A percentile compares a stretch with the other conserved stretches of the same genome.
Evolutionary conservation across 2,797 vertebrate genomes (phyloP).

Genomic region (Ambastaia sidthimunki): DNA sequence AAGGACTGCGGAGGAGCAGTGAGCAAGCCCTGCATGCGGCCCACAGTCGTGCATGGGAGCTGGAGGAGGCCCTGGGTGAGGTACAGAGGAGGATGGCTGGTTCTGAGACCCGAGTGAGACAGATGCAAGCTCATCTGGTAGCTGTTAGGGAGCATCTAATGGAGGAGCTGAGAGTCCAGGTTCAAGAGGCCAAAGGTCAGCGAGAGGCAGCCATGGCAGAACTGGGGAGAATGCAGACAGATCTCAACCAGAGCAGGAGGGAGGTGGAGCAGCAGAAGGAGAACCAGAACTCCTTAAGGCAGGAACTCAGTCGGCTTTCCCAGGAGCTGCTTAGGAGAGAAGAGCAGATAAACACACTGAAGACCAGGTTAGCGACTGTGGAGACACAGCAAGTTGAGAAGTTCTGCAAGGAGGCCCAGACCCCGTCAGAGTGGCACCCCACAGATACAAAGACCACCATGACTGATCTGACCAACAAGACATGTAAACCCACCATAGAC

Average conservation of each 20-base stretch:
- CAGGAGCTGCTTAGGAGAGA: slow-evolving; percentile 76
- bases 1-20: slow-evolving; percentile 70
- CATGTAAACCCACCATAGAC: slow-evolving; percentile 21
- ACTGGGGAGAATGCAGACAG: slow-evolving; percentile 79
- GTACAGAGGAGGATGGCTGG: slow-evolving; percentile 88
- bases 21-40: slow-evolving; percentile 78
- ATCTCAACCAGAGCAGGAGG: slow-evolving; percentile 77
- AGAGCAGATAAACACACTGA: slow-evolving; percentile 69
- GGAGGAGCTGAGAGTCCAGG: slow-evolving; percentile 81
- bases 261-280: slow-evolving; percentile 76
- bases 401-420: slow-evolving; percentile 45
- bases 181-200: slow-evolving; percentile 78
- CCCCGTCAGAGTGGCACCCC: slow-evolving; percentile 38
- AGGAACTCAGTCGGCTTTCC: slow-evolving; percentile 77
- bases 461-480: slow-evolving; percentile 40
- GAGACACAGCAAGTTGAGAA: slow-evolving; percentile 64
- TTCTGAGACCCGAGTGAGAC: slow-evolving; percentile 84
- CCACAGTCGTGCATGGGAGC: slow-evolving; percentile 79
- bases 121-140: slow-evolving; percentile 86
- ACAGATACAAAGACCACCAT: slow-evolving; percentile 42
- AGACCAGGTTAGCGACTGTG: slow-evolving; percentile 58
- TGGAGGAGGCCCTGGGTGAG: slow-evolving; percentile 84
- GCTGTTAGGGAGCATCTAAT: slow-evolving; percentile 82
- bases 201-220: slow-evolving; percentile 80
- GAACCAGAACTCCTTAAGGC: slow-evolving; percentile 73